Percentiles rank a stretch among this genome's conserved stretches.
Evolutionary conservation across 2,888 invertebrate species (phyloP).

Genomic region (Drosophila hawaiiensis): DNA sequence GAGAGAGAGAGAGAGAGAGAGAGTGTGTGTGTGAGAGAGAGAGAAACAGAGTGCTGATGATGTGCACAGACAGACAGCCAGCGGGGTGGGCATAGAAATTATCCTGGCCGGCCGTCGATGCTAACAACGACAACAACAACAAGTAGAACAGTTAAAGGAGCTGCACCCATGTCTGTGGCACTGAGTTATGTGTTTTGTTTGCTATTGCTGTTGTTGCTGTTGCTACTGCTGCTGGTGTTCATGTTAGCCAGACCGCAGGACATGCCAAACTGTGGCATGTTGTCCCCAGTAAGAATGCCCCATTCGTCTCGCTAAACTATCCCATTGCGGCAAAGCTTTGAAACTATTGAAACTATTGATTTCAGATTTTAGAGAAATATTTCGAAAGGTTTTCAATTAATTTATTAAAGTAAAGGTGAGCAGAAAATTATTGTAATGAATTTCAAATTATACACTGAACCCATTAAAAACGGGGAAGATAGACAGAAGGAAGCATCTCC

Average conservation of each 20-base stretch:
- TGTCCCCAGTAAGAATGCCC: background rate
- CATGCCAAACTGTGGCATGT: conserved; percentile 57
- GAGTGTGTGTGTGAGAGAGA: background rate
- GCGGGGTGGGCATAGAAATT: conserved; percentile 63
- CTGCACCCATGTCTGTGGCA: conserved; percentile 47
- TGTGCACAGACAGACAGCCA: conserved; percentile 31
- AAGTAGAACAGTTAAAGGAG: conserved; percentile 18
- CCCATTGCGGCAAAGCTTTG: conserved; percentile 8
- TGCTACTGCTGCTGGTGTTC: conserved; percentile 15
- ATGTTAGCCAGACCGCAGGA: conserved; percentile 38
- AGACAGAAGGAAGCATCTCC: background rate
- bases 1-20: conserved; percentile 5
- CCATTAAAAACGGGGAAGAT: background rate
- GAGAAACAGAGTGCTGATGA: conserved; percentile 3
- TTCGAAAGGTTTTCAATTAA: background rate
- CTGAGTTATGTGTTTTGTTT: conserved; percentile 52
- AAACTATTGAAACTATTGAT: background rate
- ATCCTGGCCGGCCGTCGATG: conserved; percentile 55
- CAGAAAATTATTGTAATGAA: background rate
- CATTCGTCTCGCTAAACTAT: background rate
- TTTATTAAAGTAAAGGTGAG: background rate
- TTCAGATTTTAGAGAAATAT: background rate
- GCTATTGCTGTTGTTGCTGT: conserved; percentile 6
- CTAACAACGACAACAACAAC: conserved; percentile 23
- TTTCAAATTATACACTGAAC: background rate